Percentiles rank a stretch among this genome's conserved stretches.
Conservation (phyloP, 1,140 invertebrate species). For the Drosophila lowei region DNA sequence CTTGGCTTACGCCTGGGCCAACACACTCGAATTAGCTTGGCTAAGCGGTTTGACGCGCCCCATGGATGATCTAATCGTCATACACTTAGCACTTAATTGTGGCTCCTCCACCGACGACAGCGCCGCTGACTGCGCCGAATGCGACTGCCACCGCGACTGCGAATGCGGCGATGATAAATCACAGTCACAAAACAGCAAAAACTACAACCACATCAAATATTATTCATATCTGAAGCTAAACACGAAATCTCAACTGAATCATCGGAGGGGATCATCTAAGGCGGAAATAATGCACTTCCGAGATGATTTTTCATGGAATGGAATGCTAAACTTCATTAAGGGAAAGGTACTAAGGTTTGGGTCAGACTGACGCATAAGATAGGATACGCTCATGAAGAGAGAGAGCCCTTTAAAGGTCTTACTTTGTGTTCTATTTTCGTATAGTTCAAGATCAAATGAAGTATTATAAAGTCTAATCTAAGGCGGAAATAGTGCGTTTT, state of each 20-base stretch:
- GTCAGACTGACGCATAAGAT: too few species aligned
- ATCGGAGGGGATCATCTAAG: conserved; percentile 10
- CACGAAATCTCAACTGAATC: conserved; percentile 6
- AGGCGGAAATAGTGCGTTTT: too few species aligned
- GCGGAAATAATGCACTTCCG: not conserved
- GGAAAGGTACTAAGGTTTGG: too few species aligned
- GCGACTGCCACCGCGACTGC: conserved; percentile 8
- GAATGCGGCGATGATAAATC: conserved; percentile 15
- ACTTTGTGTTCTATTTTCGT: too few species aligned
- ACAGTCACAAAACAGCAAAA: conserved; percentile 12
- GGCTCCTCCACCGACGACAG: not conserved
- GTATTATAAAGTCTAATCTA: too few species aligned
- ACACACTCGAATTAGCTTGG: conserved; percentile 42
- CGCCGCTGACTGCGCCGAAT: not conserved
- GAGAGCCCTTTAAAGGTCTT: too few species aligned
- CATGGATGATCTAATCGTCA: conserved; percentile 59
- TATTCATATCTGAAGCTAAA: not conserved
- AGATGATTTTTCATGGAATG: too few species aligned
- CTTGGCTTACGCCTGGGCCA: conserved; percentile 37
- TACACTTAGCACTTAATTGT: conserved; percentile 63
- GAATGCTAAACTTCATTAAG: too few species aligned
- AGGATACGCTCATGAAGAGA: too few species aligned
- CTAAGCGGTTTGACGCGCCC: conserved; percentile 54
- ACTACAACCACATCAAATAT: conserved; percentile 1
- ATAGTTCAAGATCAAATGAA: too few species aligned